Percentiles rank a stretch among this genome's conserved stretches.
Evolutionary conservation across 1,140 invertebrate genomes (phyloP).

Genomic region (Hestina assimilis): DNA sequence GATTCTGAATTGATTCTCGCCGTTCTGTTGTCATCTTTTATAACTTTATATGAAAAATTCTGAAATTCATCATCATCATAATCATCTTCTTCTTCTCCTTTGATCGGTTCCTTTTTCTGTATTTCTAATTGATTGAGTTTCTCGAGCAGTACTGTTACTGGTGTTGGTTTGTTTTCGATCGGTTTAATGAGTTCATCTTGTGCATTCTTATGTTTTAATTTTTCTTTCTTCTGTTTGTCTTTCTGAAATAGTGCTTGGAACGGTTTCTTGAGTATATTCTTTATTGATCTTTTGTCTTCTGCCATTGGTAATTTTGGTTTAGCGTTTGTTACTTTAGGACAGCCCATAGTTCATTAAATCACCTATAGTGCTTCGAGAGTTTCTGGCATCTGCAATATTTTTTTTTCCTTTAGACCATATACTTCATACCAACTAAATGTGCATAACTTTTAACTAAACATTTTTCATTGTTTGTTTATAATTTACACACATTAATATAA

Average conservation of each 20-base stretch:
- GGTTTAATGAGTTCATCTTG: background rate
- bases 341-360: conserved; percentile 41
- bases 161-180: conserved; percentile 10
- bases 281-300: conserved; percentile 46
- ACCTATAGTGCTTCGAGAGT: conserved; percentile 2
- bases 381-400: conserved; percentile 27
- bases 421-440: no score
- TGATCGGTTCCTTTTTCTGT: conserved; percentile 9
- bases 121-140: conserved; percentile 38
- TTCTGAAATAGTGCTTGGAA: conserved; percentile 44
- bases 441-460: no score
- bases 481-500: no score
- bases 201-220: conserved; percentile 12
- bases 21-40: conserved; percentile 38
- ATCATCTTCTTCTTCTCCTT: background rate
- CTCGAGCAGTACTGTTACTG: conserved; percentile 32
- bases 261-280: conserved; percentile 40
- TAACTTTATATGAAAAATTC: conserved; percentile 42
- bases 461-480: no score
- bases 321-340: conserved; percentile 27
- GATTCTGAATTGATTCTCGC: conserved; percentile 50
- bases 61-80: conserved; percentile 47
- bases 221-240: conserved; percentile 39
- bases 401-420: background rate
- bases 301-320: conserved; percentile 44